phyloP scores from a whole-genome alignment of 1,140 invertebrate genomes.

The Diorhabda sublineata region DNA sequence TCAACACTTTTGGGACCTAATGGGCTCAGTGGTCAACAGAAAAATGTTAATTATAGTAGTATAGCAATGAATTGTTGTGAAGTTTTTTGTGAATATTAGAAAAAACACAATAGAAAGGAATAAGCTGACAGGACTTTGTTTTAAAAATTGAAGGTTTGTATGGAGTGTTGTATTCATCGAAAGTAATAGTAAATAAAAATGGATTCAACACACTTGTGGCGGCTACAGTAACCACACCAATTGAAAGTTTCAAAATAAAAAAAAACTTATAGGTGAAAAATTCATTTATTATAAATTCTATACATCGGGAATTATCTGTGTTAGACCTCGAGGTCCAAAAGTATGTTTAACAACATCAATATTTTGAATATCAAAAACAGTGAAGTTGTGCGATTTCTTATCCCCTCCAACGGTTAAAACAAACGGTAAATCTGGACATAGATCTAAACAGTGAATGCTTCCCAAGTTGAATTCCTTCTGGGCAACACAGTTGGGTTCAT shows the following conservation, averaged over 20 bases:
- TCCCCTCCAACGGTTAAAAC: slow-evolving; percentile 78
- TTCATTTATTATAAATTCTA: neutral
- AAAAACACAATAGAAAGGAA: neutral
- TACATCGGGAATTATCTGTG: slow-evolving; percentile 32
- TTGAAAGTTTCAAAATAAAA: neutral
- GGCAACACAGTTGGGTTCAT: slow-evolving; percentile 34
- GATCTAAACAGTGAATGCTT: slow-evolving; percentile 65
- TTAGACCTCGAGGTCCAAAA: slow-evolving; percentile 36
- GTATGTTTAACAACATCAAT: slow-evolving; percentile 53
- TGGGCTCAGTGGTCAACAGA: no score
- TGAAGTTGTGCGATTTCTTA: slow-evolving; percentile 73
- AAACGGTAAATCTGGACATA: slow-evolving; percentile 77
- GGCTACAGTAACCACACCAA: neutral
- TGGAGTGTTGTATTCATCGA: neutral
- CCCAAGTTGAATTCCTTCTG: slow-evolving; percentile 65
- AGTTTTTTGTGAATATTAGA: no score
- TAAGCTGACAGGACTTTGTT: neutral
- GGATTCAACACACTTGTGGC: neutral
- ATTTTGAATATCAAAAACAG: slow-evolving; percentile 68
- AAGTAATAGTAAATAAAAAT: neutral
- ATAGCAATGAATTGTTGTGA: no score
- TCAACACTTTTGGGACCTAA: no score
- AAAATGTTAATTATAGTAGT: no score
- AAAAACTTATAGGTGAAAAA: neutral
- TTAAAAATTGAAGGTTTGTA: neutral